phyloP scores from a whole-genome alignment of 2,113 vertebrate species.

The Proterorhinus semilunaris region DNA sequence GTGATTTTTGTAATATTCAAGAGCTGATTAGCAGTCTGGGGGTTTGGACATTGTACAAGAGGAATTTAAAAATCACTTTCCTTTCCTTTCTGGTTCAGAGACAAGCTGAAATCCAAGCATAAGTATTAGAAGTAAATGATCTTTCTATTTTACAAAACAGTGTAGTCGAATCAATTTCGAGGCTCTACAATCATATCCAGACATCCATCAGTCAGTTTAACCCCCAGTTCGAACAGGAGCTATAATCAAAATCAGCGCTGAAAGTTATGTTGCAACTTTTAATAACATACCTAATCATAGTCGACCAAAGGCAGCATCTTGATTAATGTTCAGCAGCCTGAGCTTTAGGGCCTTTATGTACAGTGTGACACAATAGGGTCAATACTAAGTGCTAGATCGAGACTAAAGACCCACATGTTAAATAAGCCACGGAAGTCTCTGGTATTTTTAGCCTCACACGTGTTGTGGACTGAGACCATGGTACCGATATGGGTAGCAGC shows the following conservation, averaged over 20 bases:
- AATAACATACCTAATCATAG: conserved; percentile 57
- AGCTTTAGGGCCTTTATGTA: neutral
- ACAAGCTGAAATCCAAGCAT: too few relatives aligned
- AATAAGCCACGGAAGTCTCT: too few relatives aligned
- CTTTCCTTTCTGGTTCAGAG: neutral
- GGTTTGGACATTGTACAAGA: too few relatives aligned
- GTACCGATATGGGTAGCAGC: too few relatives aligned
- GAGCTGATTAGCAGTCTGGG: too few relatives aligned
- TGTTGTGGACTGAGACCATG: too few relatives aligned
- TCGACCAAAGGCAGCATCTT: conserved; percentile 30
- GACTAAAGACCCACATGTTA: neutral
- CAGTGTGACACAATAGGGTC: neutral
- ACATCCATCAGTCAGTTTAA: conserved; percentile 37
- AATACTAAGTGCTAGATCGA: neutral
- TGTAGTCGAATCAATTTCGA: neutral
- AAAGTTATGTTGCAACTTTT: conserved; percentile 40
- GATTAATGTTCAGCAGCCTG: conserved; percentile 3
- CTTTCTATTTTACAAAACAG: neutral
- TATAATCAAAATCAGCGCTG: conserved; percentile 51
- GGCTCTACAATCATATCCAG: neutral
- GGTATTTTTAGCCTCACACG: too few relatives aligned
- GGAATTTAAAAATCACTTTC: neutral
- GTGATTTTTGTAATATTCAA: too few relatives aligned
- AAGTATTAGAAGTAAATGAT: neutral
- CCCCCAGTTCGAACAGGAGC: conserved; percentile 46